Evolutionary conservation across 2,113 vertebrate genomes (phyloP), one percentile per base, ranked within the genome.

Genomic region (Pandion haliaetus): DNA sequence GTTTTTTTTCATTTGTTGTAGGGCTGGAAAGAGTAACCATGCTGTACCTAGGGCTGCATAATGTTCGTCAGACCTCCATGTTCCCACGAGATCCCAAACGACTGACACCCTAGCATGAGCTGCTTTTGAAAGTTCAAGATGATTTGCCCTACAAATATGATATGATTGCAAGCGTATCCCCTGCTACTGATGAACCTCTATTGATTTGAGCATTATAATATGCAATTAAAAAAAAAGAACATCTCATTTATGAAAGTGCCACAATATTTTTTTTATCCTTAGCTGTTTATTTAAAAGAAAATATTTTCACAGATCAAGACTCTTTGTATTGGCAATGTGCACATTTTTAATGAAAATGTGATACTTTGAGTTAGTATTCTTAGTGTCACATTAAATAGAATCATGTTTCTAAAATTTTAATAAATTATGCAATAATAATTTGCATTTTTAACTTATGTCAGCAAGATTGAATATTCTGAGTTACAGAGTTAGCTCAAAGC

Each of bases 1-100:
- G 17, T 38, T 25, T 36, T 58, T 70, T 92, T 17, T 67, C 45
- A 18, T 93, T 82, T 96, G 44, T 70, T 67, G 9, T 92, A 99
- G 99, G 99, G 78, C 97, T 99, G 98, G 99, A 99, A 98, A 98
- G 99, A 96, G 99, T 99, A 31, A 99, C 99, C 84, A 99, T 99
- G 99, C 98, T 99, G 94, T 99, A 99, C 96, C 98, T 99, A 44
- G 99, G 99, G 38, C 96, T 99, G 76, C 99, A 99, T 98, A 99
- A 99, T 14, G 97, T 99, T 32, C 99, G 99, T 4, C 99, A 99
- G 97, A 99, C 99, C 57, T 99, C 99, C 93, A 99, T 99, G 99
- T 99, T 99, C 97, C 99, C 99, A 2, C 99, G 99, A 70, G 99
- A 99, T 93, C 99, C 99, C 71, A 99, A 99, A 92, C 98, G 99